Evolutionary conservation across 2,888 invertebrate species (phyloP).

Genomic region (Lymantria monacha): DNA sequence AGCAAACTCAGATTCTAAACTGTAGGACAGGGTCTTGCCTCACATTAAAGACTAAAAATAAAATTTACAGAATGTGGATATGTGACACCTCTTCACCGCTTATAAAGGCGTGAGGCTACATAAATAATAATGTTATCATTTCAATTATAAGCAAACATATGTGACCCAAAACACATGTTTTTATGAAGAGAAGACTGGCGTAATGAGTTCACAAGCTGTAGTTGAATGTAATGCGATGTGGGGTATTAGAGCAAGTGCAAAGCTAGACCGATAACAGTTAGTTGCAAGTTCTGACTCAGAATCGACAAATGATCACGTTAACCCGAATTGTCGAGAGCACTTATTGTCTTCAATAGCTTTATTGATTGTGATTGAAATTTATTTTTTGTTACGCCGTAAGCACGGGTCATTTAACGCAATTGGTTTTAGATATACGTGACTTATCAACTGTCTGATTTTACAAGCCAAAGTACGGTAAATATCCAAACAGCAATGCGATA

Average conservation of each 20-base stretch:
- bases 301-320: constrained; percentile 56
- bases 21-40: too few species aligned
- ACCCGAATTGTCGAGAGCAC: constrained; percentile 58
- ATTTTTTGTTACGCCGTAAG: constrained; percentile 17
- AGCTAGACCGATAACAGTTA: constrained; percentile 65
- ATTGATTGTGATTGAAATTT: constrained; percentile 44
- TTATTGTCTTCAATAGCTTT: constrained; percentile 49
- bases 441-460: constrained; percentile 22
- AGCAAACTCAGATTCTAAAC: too few species aligned
- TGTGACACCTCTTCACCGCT: too few species aligned
- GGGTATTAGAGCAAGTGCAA: constrained; percentile 67
- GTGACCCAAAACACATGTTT: constrained; percentile 36
- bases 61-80: too few species aligned
- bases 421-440: constrained; percentile 6
- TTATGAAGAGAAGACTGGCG: constrained; percentile 43
- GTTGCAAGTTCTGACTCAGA: constrained; percentile 60
- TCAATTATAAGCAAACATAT: constrained; percentile 15
- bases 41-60: too few species aligned
- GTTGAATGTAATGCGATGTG: constrained; percentile 64
- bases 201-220: constrained; percentile 57
- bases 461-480: not conserved
- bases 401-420: constrained; percentile 5
- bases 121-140: constrained; percentile 22
- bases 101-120: too few species aligned
- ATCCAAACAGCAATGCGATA: constrained; percentile 3